These are phyloP conservation scores for Origma solitaria DNA, from an alignment of 2,113 vertebrate genomes.

Conservation along the genomic window DNA sequence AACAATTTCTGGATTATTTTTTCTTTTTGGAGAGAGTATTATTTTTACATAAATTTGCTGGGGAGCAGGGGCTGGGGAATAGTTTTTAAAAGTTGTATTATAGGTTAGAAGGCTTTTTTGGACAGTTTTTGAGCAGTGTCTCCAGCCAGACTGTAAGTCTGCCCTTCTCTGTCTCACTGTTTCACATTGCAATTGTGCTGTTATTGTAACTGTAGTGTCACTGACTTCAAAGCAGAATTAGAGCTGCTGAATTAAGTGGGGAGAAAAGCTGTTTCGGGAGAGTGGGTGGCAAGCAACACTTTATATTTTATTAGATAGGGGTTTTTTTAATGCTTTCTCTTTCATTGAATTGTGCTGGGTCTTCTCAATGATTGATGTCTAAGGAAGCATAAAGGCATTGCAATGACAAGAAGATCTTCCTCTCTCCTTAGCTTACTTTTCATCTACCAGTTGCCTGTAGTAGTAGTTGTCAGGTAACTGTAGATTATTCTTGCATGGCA, in stretches of 20 bases:
- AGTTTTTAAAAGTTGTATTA: neutral
- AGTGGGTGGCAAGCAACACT: neutral
- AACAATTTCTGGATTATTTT: neutral
- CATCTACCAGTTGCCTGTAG: accelerated
- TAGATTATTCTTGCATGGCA: neutral
- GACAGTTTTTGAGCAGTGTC: neutral
- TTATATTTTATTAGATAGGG: neutral
- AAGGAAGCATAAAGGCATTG: neutral
- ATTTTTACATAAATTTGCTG: neutral
- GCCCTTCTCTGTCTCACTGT: neutral
- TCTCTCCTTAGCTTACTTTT: neutral
- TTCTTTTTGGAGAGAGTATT: neutral
- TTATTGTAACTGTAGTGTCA: neutral
- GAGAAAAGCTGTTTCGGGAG: neutral
- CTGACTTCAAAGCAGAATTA: neutral
- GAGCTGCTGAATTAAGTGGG: neutral
- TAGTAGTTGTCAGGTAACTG: neutral
- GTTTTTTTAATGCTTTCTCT: neutral
- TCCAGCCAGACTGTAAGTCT: neutral
- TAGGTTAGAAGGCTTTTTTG: neutral
- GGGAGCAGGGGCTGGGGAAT: accelerated
- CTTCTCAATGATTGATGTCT: neutral
- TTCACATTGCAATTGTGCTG: neutral
- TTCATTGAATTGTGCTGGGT: neutral
- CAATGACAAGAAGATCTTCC: neutral